These are phyloP conservation scores for Drosophila maculinotata DNA, from an alignment of 2,888 invertebrate species.

Conservation along the genomic window DNA sequence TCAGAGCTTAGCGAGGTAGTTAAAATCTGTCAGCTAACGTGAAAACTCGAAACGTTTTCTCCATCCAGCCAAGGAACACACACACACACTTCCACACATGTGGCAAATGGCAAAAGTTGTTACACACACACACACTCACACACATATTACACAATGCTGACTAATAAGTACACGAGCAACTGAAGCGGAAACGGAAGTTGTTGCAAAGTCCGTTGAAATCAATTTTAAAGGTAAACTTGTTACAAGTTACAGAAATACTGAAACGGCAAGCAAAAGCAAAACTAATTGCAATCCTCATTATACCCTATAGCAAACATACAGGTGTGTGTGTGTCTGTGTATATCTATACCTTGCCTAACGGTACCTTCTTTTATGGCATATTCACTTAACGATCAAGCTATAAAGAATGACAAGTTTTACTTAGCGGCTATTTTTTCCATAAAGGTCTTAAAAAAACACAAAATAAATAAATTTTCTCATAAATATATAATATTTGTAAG, in stretches of 20 bases:
- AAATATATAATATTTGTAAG: too few species aligned
- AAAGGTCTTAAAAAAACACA: too few species aligned
- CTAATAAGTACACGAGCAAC: slow-evolving; percentile 59
- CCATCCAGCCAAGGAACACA: slow-evolving; percentile 14
- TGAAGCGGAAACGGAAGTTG: slow-evolving; percentile 76
- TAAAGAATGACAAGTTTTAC: too few species aligned
- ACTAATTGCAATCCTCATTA: slow-evolving; percentile 75
- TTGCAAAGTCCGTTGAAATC: slow-evolving; percentile 76
- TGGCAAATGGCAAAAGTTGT: slow-evolving; percentile 61
- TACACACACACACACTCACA: slow-evolving; percentile 21
- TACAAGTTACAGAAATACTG: slow-evolving; percentile 38
- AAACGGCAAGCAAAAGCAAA: slow-evolving; percentile 41
- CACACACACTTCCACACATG: slow-evolving; percentile 8
- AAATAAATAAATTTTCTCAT: too few species aligned
- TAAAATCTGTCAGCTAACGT: slow-evolving; percentile 47
- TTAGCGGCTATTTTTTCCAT: too few species aligned
- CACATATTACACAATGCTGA: slow-evolving; percentile 43
- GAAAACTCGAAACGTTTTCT: slow-evolving; percentile 39
- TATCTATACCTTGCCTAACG: too few species aligned
- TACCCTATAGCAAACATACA: slow-evolving; percentile 11
- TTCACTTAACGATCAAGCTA: too few species aligned
- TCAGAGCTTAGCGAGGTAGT: slow-evolving; percentile 31
- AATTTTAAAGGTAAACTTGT: slow-evolving; percentile 77
- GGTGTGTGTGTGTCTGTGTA: background rate
- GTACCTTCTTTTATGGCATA: too few species aligned